Percentiles rank a stretch among this genome's conserved stretches.
These are phyloP conservation scores for Phalacrocorax pelagicus DNA, from an alignment of 2,113 vertebrate genomes.

Conservation along the genomic window DNA sequence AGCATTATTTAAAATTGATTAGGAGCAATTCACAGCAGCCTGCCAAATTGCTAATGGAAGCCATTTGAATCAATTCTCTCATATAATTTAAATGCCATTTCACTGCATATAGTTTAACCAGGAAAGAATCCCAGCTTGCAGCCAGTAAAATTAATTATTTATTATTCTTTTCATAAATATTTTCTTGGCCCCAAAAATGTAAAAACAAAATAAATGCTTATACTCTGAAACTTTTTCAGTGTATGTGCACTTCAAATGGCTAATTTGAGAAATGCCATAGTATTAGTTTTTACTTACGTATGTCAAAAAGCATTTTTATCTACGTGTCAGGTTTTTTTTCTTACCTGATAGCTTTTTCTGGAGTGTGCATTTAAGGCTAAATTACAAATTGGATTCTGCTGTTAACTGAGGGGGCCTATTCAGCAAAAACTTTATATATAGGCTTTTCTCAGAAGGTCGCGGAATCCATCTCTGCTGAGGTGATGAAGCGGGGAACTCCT, in stretches of 20 bases:
- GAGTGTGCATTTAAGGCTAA: constrained; percentile 70
- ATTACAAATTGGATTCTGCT: constrained; percentile 77
- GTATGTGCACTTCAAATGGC: background rate
- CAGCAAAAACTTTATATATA: constrained; percentile 63
- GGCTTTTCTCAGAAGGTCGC: constrained; percentile 53
- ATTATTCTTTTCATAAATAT: constrained; percentile 74
- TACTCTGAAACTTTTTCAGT: constrained; percentile 35
- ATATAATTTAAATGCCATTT: constrained; percentile 78
- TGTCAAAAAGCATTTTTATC: constrained; percentile 74
- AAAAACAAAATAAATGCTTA: constrained; percentile 42
- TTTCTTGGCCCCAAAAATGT: constrained; percentile 21
- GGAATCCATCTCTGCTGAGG: constrained; percentile 19
- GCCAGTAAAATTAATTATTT: constrained; percentile 75
- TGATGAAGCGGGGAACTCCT: constrained; percentile 36
- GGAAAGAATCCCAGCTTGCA: constrained; percentile 64
- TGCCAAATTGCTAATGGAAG: constrained; percentile 79
- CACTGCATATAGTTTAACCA: constrained; percentile 70
- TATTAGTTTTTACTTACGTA: constrained; percentile 73
- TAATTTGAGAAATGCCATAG: constrained; percentile 68
- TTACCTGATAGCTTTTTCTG: constrained; percentile 63
- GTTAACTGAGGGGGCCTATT: constrained; percentile 64
- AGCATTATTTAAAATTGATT: constrained; percentile 80
- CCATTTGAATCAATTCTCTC: constrained; percentile 79
- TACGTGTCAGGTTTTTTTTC: constrained; percentile 52
- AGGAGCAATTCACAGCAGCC: constrained; percentile 69